Conservation (phyloP, 2,113 vertebrate genomes). For the Mus musculus region GRCm39 chr7:80996501-80997000, state of each 20-base stretch:
- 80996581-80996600: background rate
- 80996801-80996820: slow-evolving; percentile 92
- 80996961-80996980: slow-evolving; percentile 95
- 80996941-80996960: slow-evolving; percentile 91
- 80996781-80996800: slow-evolving; percentile 99
- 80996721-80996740: background rate
- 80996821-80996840: slow-evolving; percentile 97
- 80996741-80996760: slow-evolving; percentile 1
- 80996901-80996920: slow-evolving; percentile 97
- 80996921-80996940: slow-evolving; percentile 91
- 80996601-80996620: background rate
- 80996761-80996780: slow-evolving; percentile 90
- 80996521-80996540: background rate
- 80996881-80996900: slow-evolving; percentile 94
- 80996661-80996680: background rate
- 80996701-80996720: background rate
- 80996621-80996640: background rate
- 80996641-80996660: background rate
- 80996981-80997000: slow-evolving; percentile 94
- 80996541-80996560: background rate
- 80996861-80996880: slow-evolving; percentile 99
- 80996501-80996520: background rate
- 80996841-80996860: slow-evolving; percentile 96
- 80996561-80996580: background rate
- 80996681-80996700: background rate